Base-by-base conservation (phyloP, 2,797 vertebrate genomes). In the Pangasius larnaudii region DNA sequence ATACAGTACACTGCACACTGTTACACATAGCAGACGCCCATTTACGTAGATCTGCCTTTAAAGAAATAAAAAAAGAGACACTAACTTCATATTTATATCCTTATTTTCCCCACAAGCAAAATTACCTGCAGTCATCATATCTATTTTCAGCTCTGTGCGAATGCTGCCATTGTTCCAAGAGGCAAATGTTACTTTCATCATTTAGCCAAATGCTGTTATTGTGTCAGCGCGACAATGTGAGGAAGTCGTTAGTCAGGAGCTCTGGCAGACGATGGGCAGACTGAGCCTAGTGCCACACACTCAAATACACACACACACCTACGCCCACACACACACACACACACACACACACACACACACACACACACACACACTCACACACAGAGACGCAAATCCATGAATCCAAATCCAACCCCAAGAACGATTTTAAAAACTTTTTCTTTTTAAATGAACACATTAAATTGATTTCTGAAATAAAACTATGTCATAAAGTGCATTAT, bases 201-300 rank as follows among this genome's bases (percentile, higher is more conserved):
- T 95, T 91, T 94, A 94, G 63, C 46, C 90, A 90, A 92, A 92
- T 93, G 92, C 92, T 93, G 92, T 93, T 92, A 93, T 92, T 94
- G 88, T 93, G 92, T 91, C 89, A 90, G 90, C 85, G 90, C 90
- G 92, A 96, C 96, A 96, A 96, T 95, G 90, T 92, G 86, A 80
- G 96, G 96, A 97, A 96, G 93, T 92, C 93, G 92, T 97, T 96
- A 94, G 92, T 96, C 95, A 96, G 78, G 88, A 88, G 71, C 59
- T 69, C 85, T 93, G 90, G 89, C 93, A 63, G 89, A 93, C 91
- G 58, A 90, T 81, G 84, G 88, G 89, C 79, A 88, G 87, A 53
- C 84, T 7, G 39, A 67, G 63, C 24, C 67, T 69, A 30, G 67
- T 80, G 85, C 78, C 88, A 74, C 67, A 82, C 42, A 81, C 56